Evolutionary conservation across 2,113 vertebrate species (phyloP).

Genomic region (Tapirus terrestris): DNA sequence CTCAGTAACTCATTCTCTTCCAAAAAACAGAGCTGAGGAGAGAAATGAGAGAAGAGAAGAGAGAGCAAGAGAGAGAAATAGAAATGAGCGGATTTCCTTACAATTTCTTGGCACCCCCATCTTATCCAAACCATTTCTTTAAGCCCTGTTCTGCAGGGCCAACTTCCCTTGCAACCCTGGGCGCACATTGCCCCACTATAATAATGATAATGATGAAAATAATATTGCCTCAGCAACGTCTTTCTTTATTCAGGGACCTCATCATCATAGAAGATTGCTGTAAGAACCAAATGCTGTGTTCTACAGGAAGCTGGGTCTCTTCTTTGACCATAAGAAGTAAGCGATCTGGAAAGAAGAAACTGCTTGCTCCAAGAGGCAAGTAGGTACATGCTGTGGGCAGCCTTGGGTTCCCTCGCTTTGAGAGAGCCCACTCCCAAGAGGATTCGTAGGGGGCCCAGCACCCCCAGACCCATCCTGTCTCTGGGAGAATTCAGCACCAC

Average conservation of each 20-base stretch:
- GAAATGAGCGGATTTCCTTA: neutral
- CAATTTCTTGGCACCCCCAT: neutral
- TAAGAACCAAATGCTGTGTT: neutral
- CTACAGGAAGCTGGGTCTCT: neutral
- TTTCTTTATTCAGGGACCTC: neutral
- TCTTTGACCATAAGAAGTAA: constrained; percentile 21
- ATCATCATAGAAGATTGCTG: neutral
- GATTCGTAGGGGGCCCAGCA: neutral
- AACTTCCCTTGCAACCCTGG: constrained; percentile 17
- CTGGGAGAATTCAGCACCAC: neutral
- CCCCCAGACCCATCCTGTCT: neutral
- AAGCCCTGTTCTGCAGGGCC: neutral
- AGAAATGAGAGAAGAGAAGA: neutral
- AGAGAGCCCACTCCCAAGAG: neutral
- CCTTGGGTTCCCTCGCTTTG: neutral
- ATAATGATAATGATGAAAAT: constrained; percentile 21
- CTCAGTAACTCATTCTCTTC: constrained; percentile 14
- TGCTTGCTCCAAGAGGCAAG: neutral
- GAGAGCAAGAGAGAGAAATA: neutral
- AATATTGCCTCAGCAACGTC: neutral
- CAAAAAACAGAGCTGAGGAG: neutral
- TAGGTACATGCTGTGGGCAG: neutral
- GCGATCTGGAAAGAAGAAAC: neutral
- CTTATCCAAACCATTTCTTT: constrained; percentile 12
- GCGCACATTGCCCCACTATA: neutral